Evolutionary conservation across 2,113 vertebrate species (phyloP), one percentile per base, ranked within the genome.

Genomic region (Zapus hudsonius): DNA sequence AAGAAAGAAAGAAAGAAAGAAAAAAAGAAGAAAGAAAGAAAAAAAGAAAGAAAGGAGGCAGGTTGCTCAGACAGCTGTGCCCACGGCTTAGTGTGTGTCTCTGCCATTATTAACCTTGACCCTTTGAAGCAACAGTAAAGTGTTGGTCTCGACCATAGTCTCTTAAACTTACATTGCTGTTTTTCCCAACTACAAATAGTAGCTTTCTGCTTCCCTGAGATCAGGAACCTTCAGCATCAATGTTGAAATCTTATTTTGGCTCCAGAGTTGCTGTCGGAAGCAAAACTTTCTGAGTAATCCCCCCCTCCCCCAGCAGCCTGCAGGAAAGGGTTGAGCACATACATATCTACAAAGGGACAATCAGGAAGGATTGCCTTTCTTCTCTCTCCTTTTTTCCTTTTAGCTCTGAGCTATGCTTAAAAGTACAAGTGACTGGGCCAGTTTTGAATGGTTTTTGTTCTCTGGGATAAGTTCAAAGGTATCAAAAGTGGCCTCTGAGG

Each of bases 401-500:
- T 90, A 91, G 47, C 87, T 83, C 19, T 87, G 47, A 31, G 88
- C 29, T 94, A 83, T 76, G 33, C 91, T 97, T 75, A 66, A 92
- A 92, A 95, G 73, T 57, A 64, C 89, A 93, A 94, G 73, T 23
- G 92, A 96, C 55, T 52, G 90, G 76, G 38, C n/a, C 89, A 83
- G 66, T 52, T 95, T 91, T 96, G 66, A 96, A 96, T 20, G 31
- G 15, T 69, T 91, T 97, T 97, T 96, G 75, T 93, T 97, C 84
- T 95, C 91, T 38, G 64, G 44, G 44, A 91, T 78, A 44, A 93
- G 95, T 96, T 84, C 13, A 66, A 97, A 96, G 61, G 5, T 31
- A 63, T 66, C 69, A 42, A 87, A 94, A 96, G n/a, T 15, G 27
- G 59, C 27, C 38, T 87, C 90, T 87, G 82, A 90, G 92, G 74